These are phyloP conservation scores for Podotricha telesiphe DNA, from an alignment of 2,888 invertebrate species.

Conservation along the genomic window DNA sequence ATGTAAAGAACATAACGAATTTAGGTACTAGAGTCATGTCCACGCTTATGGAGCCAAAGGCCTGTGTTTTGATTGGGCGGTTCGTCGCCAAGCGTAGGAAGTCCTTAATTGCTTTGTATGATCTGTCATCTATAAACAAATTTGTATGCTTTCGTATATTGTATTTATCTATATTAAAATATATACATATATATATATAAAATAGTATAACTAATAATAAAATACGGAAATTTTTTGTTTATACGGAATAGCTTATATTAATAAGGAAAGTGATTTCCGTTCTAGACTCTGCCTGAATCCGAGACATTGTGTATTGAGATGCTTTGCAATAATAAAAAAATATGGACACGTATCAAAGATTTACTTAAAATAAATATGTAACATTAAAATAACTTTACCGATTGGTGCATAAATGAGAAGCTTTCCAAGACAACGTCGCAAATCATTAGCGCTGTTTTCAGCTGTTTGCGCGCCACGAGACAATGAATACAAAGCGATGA, in stretches of 20 bases:
- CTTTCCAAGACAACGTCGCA: constrained; percentile 21
- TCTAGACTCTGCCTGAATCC: too few relatives aligned
- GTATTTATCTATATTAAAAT: too few relatives aligned
- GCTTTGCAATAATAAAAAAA: too few relatives aligned
- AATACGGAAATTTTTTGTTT: too few relatives aligned
- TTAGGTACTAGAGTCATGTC: constrained; percentile 58
- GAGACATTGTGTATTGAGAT: too few relatives aligned
- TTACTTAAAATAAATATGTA: too few relatives aligned
- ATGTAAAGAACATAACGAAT: constrained; percentile 52
- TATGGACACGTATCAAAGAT: too few relatives aligned
- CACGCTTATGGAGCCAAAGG: constrained; percentile 52
- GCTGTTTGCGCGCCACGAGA: constrained; percentile 18
- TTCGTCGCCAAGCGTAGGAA: constrained; percentile 53
- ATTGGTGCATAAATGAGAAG: constrained; percentile 21
- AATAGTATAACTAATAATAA: too few relatives aligned
- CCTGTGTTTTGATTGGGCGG: constrained; percentile 49
- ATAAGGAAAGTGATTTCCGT: too few relatives aligned
- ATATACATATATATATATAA: too few relatives aligned
- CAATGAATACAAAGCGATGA: constrained; percentile 46
- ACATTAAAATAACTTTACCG: not conserved
- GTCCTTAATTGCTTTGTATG: constrained; percentile 50
- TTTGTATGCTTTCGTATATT: not conserved
- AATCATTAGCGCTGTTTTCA: constrained; percentile 16
- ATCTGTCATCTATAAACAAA: constrained; percentile 34
- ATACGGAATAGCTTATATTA: too few relatives aligned